Evolutionary conservation across 2,113 vertebrate species (phyloP), one percentile per base, ranked within the genome.

Genomic region (Mus spicilegus): DNA sequence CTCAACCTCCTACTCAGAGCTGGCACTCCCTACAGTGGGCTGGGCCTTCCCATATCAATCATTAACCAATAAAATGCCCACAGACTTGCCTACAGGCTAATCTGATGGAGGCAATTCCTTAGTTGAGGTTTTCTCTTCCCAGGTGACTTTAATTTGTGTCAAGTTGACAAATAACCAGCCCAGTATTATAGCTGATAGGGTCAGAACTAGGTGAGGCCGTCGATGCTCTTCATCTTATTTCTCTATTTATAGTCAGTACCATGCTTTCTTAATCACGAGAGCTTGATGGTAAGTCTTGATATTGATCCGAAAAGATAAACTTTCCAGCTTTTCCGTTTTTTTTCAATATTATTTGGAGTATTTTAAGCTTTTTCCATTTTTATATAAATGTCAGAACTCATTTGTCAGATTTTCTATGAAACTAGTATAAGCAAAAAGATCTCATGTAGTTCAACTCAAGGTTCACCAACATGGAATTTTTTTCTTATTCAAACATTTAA

Each of bases 321-420:
- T 17, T 36, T n/a, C 49, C 7, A 81, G 22, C 33, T 73, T 95
- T 85, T 42, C 46, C 14, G 7, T 49, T 63, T n/a, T 70, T 90
- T 78, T 36, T 30, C 9, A 78, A 67, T 85, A 72, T 93, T 85
- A 51, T 58, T 70, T 77, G n/a, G 28, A 72, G 28, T 36, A 4
- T 95, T 51, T 86, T 30, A 78, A 26, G 26, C 51, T 46, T 78
- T 77, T 93, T 61, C 19, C 7, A 8, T 78, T 86, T 95, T 78
- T 86, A 56, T 63, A 46, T 93, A 63, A 72, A 86, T 14, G 89
- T 95, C 33, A 80, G 87, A 93, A 72, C 61, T 72, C 49, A 16
- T 58, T 86, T 93, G 9, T 80, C 54, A 93, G 56, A 93, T 72
- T 85, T 78, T 85, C 42, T 3, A 54, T 72, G n/a, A 61, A 56